Base-by-base conservation (phyloP, 2,113 vertebrate species). In the Cisticola juncidis region DNA sequence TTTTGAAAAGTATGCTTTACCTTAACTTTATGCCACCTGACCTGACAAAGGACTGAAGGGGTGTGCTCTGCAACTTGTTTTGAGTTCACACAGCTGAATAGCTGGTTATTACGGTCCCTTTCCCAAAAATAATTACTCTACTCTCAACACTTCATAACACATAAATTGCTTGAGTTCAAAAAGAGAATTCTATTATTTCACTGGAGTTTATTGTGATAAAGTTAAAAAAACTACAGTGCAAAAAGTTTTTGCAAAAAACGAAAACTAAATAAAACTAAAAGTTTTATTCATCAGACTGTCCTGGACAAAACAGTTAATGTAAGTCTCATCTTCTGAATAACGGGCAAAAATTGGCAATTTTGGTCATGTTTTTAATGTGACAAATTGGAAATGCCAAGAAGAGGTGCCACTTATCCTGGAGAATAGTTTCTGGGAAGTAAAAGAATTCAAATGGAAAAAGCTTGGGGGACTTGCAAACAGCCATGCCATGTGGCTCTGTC, bases 401-500 rank as follows among this genome's bases (percentile, higher is more conserved):
- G 29, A 94, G 50, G 48, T 79, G 35, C n/a, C 31, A 64, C 26
- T 20, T 71, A 54, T 19, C 72, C 68, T 47, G 14, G 29, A 85
- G 31, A 91, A 82, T 6, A 40, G 29, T 70, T 92, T 82, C 78
- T 82, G 62, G 22, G 51, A 93, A 62, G 33, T 48, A 57, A 65
- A 79, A 79, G 4, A 14, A 94, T 87, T 73, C 19, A 65, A 79
- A 72, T 31, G 33, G 73, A 77, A 92, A 81, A 92, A 81, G 20
- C 48, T 29, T 53, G 45, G 57, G 78, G 50, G 57, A 72, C 78
- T 57, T 76, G 71, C 57, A 88, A 85, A 80, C 33, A 87, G 50
- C 71, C 54, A 47, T 70, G 54, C 70, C 87, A 79, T 88, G 91
- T 92, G 95, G 70, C 29, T 94, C 84, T 76, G 81, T 90, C 91